Conservation (phyloP, 2,797 vertebrate genomes). For the Rachycentron canadum region DNA sequence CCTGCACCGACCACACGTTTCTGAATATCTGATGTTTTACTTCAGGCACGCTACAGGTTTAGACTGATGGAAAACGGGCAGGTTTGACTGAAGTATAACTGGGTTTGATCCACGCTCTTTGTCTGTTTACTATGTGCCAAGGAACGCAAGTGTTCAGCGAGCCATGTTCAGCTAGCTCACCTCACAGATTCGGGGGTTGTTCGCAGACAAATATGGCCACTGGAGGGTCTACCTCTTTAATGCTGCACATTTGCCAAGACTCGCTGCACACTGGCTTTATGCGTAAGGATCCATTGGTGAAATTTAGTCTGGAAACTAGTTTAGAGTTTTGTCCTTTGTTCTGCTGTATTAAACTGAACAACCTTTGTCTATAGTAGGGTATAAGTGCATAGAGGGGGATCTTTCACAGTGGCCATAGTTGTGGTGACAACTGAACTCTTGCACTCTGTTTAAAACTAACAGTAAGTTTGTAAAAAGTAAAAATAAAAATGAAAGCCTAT, state of each 20-base stretch:
- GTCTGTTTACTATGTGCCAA: constrained; percentile 87
- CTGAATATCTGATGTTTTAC: constrained; percentile 1
- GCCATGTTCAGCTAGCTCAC: constrained; percentile 29
- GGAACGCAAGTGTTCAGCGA: constrained; percentile 76
- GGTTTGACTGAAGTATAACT: constrained; percentile 14
- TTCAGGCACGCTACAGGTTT: not conserved
- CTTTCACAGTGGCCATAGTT: constrained; percentile 30
- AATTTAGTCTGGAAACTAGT: not conserved
- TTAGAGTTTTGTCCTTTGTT: constrained; percentile 6
- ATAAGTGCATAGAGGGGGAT: not conserved
- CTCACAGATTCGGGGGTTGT: constrained; percentile 26
- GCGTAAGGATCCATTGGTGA: not conserved
- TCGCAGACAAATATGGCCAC: constrained; percentile 34
- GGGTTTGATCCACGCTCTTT: constrained; percentile 33
- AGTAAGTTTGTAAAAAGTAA: constrained; percentile 63
- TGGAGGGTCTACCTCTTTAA: constrained; percentile 16
- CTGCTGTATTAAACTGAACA: constrained; percentile 6
- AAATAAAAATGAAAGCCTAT: constrained; percentile 33
- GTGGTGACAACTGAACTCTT: constrained; percentile 61
- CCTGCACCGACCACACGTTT: not conserved
- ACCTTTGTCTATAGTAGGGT: not conserved
- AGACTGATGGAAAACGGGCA: not conserved
- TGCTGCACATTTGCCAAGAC: constrained; percentile 25
- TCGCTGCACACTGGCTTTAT: constrained; percentile 14
- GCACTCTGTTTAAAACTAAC: constrained; percentile 62